These are phyloP conservation scores for Leptosomus discolor DNA, from an alignment of 2,113 vertebrate genomes.

Conservation along the genomic window DNA sequence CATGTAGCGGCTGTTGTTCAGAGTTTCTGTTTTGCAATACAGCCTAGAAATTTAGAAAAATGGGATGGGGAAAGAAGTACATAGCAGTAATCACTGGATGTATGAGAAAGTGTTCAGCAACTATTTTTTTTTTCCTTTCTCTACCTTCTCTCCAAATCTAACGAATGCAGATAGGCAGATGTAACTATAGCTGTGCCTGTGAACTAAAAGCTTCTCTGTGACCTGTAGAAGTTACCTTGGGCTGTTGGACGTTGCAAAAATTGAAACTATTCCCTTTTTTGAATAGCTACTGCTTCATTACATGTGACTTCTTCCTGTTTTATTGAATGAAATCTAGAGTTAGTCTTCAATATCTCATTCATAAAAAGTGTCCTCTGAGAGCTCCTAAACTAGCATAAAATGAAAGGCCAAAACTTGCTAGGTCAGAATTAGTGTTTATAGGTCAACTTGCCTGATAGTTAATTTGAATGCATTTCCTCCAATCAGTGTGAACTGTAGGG, in stretches of 20 bases:
- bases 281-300: not conserved
- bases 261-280: not conserved
- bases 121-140: not conserved
- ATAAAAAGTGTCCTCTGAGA: not conserved
- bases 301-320: not conserved
- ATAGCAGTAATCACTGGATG: not conserved
- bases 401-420: not conserved
- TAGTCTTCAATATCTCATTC: conserved; percentile 12
- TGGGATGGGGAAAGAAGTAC: not conserved
- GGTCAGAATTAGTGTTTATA: conserved; percentile 15
- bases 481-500: not conserved
- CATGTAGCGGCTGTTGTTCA: not conserved
- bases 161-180: not conserved
- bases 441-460: not conserved
- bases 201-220: not conserved
- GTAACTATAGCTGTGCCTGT: not conserved
- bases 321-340: not conserved
- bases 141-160: not conserved
- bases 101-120: not conserved
- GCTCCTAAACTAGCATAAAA: not conserved
- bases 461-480: not conserved
- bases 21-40: not conserved
- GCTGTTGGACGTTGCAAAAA: not conserved
- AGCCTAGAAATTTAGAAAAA: not conserved
- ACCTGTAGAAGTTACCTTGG: conserved; percentile 1